Percentiles rank a stretch among this genome's conserved stretches.
Evolutionary conservation across 1,140 invertebrate species (phyloP).

Genomic region (Saxidomus purpurata): DNA sequence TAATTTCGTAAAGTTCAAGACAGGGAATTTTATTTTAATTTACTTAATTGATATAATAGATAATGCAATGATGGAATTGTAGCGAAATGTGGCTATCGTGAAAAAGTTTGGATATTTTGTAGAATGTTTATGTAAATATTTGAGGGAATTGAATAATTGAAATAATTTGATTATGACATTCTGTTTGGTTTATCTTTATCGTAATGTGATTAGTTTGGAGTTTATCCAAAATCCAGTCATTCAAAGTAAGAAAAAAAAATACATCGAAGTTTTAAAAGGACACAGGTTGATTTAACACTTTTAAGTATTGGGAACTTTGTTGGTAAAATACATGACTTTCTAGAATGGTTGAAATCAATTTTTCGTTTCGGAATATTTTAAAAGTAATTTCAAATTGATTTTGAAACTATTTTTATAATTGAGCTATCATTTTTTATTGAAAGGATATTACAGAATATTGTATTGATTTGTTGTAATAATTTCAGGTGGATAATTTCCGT

Average conservation of each 20-base stretch:
- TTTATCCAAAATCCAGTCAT: neutral
- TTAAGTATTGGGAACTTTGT: neutral
- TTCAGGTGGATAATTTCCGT: too few relatives aligned
- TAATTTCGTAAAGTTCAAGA: neutral
- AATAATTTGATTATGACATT: conserved; percentile 9
- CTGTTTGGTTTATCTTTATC: neutral
- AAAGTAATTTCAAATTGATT: neutral
- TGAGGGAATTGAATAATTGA: neutral
- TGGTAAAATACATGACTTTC: too few relatives aligned
- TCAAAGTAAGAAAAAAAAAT: neutral
- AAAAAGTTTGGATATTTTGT: too few relatives aligned
- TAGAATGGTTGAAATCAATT: too few relatives aligned
- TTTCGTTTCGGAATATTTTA: neutral
- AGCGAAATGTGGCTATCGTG: too few relatives aligned
- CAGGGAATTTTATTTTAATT: neutral
- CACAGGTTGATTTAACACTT: conserved; percentile 27
- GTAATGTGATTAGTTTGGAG: conserved; percentile 8
- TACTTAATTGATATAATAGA: too few relatives aligned
- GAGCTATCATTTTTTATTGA: neutral
- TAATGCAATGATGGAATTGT: too few relatives aligned
- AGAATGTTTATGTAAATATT: neutral
- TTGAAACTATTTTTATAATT: neutral
- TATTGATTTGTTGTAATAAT: neutral
- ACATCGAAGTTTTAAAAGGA: neutral
- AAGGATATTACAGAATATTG: neutral